Conservation (phyloP, 2,797 vertebrate genomes). For the Cottoperca gobio region DNA sequence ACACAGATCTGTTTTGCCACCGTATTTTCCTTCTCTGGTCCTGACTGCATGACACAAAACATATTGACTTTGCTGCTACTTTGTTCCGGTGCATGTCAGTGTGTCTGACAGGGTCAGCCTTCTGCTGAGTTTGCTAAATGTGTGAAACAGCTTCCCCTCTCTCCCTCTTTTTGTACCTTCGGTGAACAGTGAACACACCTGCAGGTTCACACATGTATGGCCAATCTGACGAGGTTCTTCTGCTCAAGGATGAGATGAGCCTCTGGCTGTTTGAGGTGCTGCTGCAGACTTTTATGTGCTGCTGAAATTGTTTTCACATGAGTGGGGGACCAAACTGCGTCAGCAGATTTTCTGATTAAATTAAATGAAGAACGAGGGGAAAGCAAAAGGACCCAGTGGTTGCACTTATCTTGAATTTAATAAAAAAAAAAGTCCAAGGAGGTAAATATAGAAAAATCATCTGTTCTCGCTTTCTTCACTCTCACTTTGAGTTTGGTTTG, state of each 20-base stretch:
- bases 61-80: conserved; percentile 26
- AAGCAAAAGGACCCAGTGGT: conserved; percentile 43
- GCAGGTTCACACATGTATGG: conserved; percentile 13
- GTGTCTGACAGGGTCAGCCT: conserved; percentile 1
- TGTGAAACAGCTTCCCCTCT: conserved; percentile 2
- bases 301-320: conserved; percentile 87
- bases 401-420: conserved; percentile 69
- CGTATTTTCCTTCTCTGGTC: conserved; percentile 43
- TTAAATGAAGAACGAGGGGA: conserved; percentile 67
- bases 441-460: conserved; percentile 60
- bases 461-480: conserved; percentile 41
- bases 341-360: conserved; percentile 82
- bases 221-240: conserved; percentile 8
- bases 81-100: conserved; percentile 40
- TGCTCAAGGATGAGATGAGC: conserved; percentile 49
- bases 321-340: conserved; percentile 71
- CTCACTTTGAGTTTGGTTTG: conserved; percentile 27
- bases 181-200: conserved; percentile 26
- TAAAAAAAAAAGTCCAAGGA: conserved; percentile 42
- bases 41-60: conserved; percentile 41
- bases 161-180: conserved; percentile 2
- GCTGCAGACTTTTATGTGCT: conserved; percentile 56
- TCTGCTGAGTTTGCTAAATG: not conserved
- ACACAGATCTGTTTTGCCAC: conserved; percentile 45
- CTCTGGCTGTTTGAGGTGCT: conserved; percentile 56